A percentile compares a stretch with the other conserved stretches of the same genome.
Conservation (phyloP, 2,888 invertebrate genomes). For the Orthonevra nobilis region DNA sequence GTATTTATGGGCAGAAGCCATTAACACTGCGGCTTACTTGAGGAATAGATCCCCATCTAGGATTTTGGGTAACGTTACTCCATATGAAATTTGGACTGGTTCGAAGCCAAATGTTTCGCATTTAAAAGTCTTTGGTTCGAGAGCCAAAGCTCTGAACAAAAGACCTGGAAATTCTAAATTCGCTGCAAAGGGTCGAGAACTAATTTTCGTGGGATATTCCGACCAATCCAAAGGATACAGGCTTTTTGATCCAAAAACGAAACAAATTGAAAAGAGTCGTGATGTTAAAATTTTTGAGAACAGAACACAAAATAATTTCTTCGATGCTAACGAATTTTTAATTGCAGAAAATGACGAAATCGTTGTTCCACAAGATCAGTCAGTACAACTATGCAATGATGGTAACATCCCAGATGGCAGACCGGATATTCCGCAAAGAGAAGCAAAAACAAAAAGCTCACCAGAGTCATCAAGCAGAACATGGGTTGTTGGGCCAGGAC, state of each 20-base stretch:
- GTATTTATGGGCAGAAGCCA: conserved; percentile 72
- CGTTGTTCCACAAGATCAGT: too few relatives aligned
- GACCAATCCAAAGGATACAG: conserved; percentile 13
- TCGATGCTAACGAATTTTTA: too few relatives aligned
- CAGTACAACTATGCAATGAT: too few relatives aligned
- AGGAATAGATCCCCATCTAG: conserved; percentile 15
- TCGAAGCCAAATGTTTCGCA: conserved; percentile 7
- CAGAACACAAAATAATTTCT: background rate
- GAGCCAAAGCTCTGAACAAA: background rate
- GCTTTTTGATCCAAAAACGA: too few relatives aligned
- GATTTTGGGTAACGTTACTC: background rate
- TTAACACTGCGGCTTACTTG: conserved; percentile 63
- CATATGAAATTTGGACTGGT: conserved; percentile 13
- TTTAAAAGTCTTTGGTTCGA: conserved; percentile 6
- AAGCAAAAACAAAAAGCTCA: too few relatives aligned
- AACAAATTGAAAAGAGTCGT: too few relatives aligned
- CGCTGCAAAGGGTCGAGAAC: too few relatives aligned
- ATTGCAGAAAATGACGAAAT: background rate
- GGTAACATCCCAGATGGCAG: too few relatives aligned
- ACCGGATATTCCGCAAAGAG: too few relatives aligned
- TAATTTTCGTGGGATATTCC: conserved; percentile 51
- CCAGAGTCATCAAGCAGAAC: too few relatives aligned
- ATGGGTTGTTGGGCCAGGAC: too few relatives aligned
- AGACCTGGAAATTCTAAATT: too few relatives aligned
- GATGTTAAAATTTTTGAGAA: conserved; percentile 17